Evolutionary conservation across 2,888 invertebrate species (phyloP).

Genomic region (Sphecodes monilicornis): DNA sequence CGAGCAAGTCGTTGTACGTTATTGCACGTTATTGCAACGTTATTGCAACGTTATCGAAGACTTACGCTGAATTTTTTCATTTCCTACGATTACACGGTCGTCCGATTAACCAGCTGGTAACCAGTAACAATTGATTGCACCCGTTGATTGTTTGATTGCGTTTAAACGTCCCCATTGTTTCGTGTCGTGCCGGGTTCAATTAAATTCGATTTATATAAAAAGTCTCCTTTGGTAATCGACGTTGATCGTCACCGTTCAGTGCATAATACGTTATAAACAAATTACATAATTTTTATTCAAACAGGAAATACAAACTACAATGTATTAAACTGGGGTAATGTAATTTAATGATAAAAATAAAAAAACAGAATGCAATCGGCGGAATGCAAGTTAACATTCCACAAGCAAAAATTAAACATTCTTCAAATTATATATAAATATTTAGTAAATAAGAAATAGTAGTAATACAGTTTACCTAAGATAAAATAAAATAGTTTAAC

Average conservation of each 20-base stretch:
- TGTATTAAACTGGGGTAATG: too few species aligned
- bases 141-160: background rate
- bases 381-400: too few species aligned
- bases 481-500: too few species aligned
- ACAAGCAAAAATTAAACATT: too few species aligned
- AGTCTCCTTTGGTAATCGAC: background rate
- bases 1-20: slow-evolving; percentile 14
- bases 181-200: background rate
- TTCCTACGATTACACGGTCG: background rate
- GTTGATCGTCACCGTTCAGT: background rate
- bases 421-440: too few species aligned
- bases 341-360: too few species aligned
- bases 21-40: slow-evolving; percentile 3
- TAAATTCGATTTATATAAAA: background rate
- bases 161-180: background rate
- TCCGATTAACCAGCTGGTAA: background rate
- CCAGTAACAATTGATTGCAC: background rate
- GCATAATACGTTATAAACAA: too few species aligned
- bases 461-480: too few species aligned
- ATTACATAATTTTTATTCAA: too few species aligned
- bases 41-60: slow-evolving; percentile 11
- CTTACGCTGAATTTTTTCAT: slow-evolving; percentile 1
- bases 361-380: too few species aligned
- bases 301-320: too few species aligned
- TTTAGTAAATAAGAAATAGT: too few species aligned